Percentiles rank a stretch among this genome's conserved stretches.
These are phyloP conservation scores for Pristis pectinata DNA, from an alignment of 2,797 vertebrate species.

Conservation along the genomic window DNA sequence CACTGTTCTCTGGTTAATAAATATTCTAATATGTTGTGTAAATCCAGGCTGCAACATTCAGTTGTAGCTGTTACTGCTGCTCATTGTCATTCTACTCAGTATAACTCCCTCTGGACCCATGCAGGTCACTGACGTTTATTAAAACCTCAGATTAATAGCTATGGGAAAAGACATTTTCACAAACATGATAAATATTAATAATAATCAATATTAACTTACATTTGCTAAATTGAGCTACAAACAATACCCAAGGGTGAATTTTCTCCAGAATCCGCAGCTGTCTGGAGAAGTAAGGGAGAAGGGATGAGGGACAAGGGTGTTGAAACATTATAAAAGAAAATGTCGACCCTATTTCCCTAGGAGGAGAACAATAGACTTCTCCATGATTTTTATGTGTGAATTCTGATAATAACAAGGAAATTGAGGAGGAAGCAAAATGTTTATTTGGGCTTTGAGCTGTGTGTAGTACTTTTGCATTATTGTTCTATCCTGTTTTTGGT, in stretches of 20 bases:
- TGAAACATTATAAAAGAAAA: slow-evolving; percentile 39
- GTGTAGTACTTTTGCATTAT: background rate
- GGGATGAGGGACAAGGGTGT: slow-evolving; percentile 46
- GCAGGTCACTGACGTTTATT: slow-evolving; percentile 68
- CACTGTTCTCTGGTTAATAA: background rate
- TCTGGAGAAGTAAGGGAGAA: slow-evolving; percentile 47
- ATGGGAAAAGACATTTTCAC: slow-evolving; percentile 67
- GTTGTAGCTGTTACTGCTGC: slow-evolving; percentile 35
- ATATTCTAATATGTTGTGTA: background rate
- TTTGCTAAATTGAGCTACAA: slow-evolving; percentile 66
- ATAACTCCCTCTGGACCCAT: slow-evolving; percentile 53
- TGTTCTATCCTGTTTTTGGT: background rate
- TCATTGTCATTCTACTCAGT: slow-evolving; percentile 64
- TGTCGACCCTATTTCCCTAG: slow-evolving; percentile 48
- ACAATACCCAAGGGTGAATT: slow-evolving; percentile 54
- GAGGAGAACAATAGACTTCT: slow-evolving; percentile 39
- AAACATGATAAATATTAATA: slow-evolving; percentile 88
- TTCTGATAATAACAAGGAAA: background rate
- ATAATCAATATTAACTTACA: slow-evolving; percentile 81
- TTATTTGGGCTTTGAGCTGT: background rate
- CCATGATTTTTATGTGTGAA: slow-evolving; percentile 10
- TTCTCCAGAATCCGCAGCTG: slow-evolving; percentile 18
- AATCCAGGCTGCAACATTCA: slow-evolving; percentile 8
- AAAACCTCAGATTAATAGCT: slow-evolving; percentile 83
- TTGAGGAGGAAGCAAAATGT: background rate